Conservation (phyloP, 2,113 vertebrate species). For the Epinephelus fuscoguttatus region DNA sequence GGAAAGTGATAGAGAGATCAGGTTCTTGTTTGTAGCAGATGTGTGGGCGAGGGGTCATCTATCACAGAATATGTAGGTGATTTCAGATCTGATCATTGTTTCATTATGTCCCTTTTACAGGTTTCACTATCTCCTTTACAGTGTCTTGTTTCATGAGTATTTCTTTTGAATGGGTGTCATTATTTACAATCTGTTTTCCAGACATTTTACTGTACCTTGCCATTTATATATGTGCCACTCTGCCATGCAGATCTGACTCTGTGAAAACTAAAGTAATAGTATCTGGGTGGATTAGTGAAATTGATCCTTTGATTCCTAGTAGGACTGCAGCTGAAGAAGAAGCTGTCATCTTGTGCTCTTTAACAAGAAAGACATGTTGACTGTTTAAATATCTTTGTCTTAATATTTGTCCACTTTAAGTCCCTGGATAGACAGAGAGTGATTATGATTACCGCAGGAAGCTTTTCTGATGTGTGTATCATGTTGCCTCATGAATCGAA, state of each 20-base stretch:
- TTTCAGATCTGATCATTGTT: slow-evolving; percentile 55
- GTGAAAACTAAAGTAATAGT: slow-evolving; percentile 57
- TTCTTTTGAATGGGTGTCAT: slow-evolving; percentile 46
- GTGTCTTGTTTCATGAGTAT: slow-evolving; percentile 59
- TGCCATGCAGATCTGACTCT: slow-evolving; percentile 44
- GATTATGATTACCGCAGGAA: slow-evolving; percentile 57
- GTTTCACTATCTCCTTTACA: slow-evolving; percentile 29
- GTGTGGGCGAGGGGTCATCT: slow-evolving; percentile 37
- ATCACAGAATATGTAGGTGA: slow-evolving; percentile 37
- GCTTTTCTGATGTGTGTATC: slow-evolving; percentile 71
- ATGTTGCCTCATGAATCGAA: slow-evolving; percentile 73
- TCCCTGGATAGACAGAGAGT: slow-evolving; percentile 42
- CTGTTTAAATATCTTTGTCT: slow-evolving; percentile 70
- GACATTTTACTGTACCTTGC: slow-evolving; percentile 72
- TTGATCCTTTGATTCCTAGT: slow-evolving; percentile 59
- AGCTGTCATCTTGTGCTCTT: slow-evolving; percentile 65
- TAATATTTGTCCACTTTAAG: slow-evolving; percentile 68
- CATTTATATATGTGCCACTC: slow-evolving; percentile 46
- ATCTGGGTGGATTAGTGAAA: slow-evolving; percentile 67
- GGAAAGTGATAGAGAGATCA: slow-evolving; percentile 46
- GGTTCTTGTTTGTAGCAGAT: slow-evolving; percentile 64
- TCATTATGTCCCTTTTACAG: slow-evolving; percentile 55
- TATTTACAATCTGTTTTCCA: slow-evolving; percentile 69
- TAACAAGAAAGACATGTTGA: slow-evolving; percentile 71
- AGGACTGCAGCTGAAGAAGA: slow-evolving; percentile 41